Conservation (phyloP, 2,888 invertebrate species). For the Gerris lacustris region DNA sequence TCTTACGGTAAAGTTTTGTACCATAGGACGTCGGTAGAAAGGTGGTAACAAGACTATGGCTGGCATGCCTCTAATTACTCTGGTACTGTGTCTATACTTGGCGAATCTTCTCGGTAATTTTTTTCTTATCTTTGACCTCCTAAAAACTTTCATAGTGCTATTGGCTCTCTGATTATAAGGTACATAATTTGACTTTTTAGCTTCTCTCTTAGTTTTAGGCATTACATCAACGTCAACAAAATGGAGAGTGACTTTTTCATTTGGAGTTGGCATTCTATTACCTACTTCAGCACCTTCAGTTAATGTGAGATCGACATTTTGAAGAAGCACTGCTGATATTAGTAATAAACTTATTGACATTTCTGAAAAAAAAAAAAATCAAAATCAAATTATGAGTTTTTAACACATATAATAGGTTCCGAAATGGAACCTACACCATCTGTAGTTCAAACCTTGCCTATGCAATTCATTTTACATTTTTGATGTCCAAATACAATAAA, state of each 20-base stretch:
- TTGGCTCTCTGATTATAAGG: not conserved
- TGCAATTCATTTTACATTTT: too few species aligned
- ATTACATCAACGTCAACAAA: not conserved
- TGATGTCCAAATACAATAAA: too few species aligned
- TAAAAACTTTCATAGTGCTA: not conserved
- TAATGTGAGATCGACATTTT: not conserved
- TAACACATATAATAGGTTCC: too few species aligned
- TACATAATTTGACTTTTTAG: not conserved
- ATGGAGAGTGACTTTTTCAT: not conserved
- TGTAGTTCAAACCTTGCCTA: too few species aligned
- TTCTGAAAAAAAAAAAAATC: not conserved
- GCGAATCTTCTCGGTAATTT: conserved; percentile 9
- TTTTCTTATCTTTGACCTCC: conserved; percentile 5
- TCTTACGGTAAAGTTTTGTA: conserved; percentile 1
- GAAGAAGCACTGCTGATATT: not conserved
- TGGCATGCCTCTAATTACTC: conserved; percentile 25
- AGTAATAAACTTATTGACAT: not conserved
- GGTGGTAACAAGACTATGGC: conserved; percentile 26
- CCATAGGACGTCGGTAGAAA: not conserved
- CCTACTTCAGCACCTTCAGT: not conserved
- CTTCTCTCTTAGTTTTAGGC: conserved; percentile 4
- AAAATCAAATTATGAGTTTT: too few species aligned
- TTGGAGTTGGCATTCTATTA: not conserved
- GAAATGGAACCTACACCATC: too few species aligned
- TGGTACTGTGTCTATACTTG: conserved; percentile 27